Conservation (phyloP, 2,113 vertebrate genomes). For the Danionella cerebrum region DNA sequence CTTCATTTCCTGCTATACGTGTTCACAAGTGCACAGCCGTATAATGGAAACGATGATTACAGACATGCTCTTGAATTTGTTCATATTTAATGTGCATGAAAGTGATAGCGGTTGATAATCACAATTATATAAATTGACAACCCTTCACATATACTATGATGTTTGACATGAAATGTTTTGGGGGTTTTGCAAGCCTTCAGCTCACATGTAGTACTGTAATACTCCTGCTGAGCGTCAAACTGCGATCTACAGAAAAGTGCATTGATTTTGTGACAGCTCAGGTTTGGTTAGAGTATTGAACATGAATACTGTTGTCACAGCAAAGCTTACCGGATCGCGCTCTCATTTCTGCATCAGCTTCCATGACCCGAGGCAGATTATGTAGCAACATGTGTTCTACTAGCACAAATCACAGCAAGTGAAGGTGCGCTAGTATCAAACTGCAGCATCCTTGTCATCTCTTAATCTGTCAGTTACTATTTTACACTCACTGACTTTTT, state of each 20-base stretch:
- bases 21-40: background rate
- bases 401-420: background rate
- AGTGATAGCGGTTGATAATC: background rate
- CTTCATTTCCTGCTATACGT: background rate
- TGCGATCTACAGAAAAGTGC: constrained; percentile 42
- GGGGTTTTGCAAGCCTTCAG: constrained; percentile 1
- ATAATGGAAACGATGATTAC: background rate
- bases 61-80: background rate
- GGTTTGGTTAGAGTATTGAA: constrained; percentile 58
- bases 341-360: constrained; percentile 51
- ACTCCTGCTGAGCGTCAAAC: constrained; percentile 16
- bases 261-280: constrained; percentile 65
- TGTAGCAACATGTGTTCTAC: constrained; percentile 20
- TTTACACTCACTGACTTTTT: too few species aligned
- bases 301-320: constrained; percentile 56
- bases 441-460: constrained; percentile 7
- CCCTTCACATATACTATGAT: background rate
- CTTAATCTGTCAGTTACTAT: background rate
- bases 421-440: background rate
- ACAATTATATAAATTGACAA: background rate
- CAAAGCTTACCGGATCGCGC: constrained; percentile 59
- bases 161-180: background rate
- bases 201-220: background rate
- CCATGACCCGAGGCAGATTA: constrained; percentile 51
- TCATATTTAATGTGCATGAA: background rate